These are phyloP conservation scores for Glyptemys insculpta DNA, from an alignment of 2,797 vertebrate species.

Conservation along the genomic window DNA sequence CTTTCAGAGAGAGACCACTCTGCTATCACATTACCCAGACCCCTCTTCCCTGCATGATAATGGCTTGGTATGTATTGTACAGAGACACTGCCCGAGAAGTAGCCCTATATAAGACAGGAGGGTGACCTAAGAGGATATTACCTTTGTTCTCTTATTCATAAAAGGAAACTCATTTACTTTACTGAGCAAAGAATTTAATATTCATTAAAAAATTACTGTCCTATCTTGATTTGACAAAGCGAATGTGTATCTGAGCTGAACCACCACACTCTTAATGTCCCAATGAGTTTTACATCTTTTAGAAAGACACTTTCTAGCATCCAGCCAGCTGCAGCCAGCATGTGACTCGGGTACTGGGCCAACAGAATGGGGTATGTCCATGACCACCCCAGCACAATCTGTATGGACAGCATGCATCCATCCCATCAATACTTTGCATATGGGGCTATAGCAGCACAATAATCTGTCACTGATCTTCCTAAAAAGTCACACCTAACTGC, in stretches of 20 bases:
- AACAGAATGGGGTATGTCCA: neutral
- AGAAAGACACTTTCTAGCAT: neutral
- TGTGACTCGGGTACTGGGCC: neutral
- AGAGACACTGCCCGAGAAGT: neutral
- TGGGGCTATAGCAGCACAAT: neutral
- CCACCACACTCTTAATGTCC: neutral
- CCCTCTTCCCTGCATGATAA: neutral
- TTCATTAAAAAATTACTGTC: neutral
- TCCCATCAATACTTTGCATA: neutral
- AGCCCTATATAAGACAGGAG: neutral
- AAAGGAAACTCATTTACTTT: neutral
- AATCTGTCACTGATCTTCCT: neutral
- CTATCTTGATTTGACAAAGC: fast-evolving
- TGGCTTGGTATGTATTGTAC: neutral
- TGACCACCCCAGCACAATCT: neutral
- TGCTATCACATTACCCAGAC: neutral
- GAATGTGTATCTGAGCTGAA: fast-evolving
- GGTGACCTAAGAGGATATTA: neutral
- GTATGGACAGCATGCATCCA: fast-evolving
- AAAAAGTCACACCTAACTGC: neutral
- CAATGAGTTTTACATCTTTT: neutral
- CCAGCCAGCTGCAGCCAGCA: neutral
- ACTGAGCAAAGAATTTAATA: neutral
- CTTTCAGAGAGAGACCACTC: neutral
- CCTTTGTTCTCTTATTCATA: neutral